phyloP scores from a whole-genome alignment of 2,797 vertebrate genomes.

The Fistularia commersonii region DNA sequence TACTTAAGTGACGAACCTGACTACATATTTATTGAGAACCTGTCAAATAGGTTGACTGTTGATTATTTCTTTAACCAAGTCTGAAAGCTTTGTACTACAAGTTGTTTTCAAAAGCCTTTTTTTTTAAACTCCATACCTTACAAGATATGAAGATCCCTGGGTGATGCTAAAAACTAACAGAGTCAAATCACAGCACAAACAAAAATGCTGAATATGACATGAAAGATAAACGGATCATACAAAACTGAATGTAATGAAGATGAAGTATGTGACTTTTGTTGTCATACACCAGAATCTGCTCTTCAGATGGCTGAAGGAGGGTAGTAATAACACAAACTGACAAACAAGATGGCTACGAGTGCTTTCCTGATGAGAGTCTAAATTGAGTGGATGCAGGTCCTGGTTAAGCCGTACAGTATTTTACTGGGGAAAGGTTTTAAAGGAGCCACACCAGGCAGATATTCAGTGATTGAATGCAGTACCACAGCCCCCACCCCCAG shows the following conservation, averaged over 20 bases:
- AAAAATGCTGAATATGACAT: no score
- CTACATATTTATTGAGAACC: no score
- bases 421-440: slow-evolving; percentile 38
- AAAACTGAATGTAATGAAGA: neutral
- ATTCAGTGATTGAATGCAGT: slow-evolving; percentile 52
- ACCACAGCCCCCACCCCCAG: slow-evolving; percentile 7
- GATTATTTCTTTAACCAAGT: no score
- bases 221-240: neutral
- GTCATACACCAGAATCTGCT: slow-evolving; percentile 2
- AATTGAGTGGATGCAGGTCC: slow-evolving; percentile 44
- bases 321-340: slow-evolving; percentile 51
- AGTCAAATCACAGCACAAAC: no score
- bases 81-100: no score
- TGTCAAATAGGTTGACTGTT: no score
- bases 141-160: no score
- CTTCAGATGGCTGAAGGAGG: slow-evolving; percentile 44
- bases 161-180: no score
- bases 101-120: no score
- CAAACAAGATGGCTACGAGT: slow-evolving; percentile 43
- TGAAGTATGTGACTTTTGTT: neutral
- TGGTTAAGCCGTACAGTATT: slow-evolving; percentile 29
- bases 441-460: slow-evolving; percentile 37
- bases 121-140: no score
- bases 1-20: no score
- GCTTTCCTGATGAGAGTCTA: slow-evolving; percentile 37